Evolutionary conservation across 1,140 invertebrate species (phyloP), one percentile per base, ranked within the genome.

Genomic region (Muscidifurax raptorellus): DNA sequence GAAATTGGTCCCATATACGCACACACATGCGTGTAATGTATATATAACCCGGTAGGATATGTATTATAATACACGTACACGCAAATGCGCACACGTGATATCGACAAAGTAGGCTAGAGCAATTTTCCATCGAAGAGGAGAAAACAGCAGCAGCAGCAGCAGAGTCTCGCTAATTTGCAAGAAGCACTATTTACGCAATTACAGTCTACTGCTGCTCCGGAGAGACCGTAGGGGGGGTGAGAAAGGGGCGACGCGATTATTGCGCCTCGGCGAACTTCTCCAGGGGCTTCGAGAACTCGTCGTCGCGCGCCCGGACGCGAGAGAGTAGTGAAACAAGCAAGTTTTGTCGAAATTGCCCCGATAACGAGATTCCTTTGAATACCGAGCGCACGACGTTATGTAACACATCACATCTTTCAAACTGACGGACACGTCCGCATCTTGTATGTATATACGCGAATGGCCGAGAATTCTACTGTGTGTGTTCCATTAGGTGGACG

Each of bases 371-470:
- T 72, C 13, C 81, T 75, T 80, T 80, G 66, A 44, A 22, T 59
- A 59, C 2, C 4, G 22, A 3, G 4, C 15, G 13, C 18, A 22
- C n/a, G n/a, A n/a, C 72, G 71, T 28, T 15, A n/a, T 69, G 1
- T 27, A 74, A 74, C 10, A 9, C 32, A 74, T 6, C 32, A 74
- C 9, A 36, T 74, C 22, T n/a, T 10, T 12, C 7, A 28, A 27
- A n/a, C 66, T 69, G 66, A 30, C 18, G 52, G 40, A 83, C 82
- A 86, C 18, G 18, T 87, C 82, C 84, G n/a, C n/a, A 86, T 86
- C 86, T 88, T 86, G 66, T 52, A 83, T 59, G 80, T 30, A 36
- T 6, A 30, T 28, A 10, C 32, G 30, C 28, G 47, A 77, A 77
- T 59, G 15, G 59, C 40, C 40, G 44, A 25, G 27, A 77, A 77